A percentile compares a stretch with the other conserved stretches of the same genome.
Evolutionary conservation across 2,888 invertebrate genomes (phyloP).

Genomic region (Drosophila pseudotakahashii): DNA sequence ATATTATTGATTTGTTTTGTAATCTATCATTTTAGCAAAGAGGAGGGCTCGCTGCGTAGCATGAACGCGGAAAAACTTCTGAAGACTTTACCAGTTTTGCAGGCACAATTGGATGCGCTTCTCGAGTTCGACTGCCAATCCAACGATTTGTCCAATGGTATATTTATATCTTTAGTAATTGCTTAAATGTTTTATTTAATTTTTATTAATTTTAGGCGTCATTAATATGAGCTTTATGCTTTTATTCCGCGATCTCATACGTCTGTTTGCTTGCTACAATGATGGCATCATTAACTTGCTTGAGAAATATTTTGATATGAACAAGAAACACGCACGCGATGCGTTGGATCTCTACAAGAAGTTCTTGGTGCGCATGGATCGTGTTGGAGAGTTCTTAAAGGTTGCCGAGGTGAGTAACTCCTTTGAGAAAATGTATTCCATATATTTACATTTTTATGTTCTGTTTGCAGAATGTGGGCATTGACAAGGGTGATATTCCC

Average conservation of each 20-base stretch:
- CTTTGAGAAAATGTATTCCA: background rate
- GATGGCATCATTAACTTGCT: slow-evolving; percentile 99
- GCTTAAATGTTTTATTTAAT: background rate
- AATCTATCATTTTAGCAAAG: slow-evolving; percentile 88
- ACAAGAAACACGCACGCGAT: slow-evolving; percentile 99
- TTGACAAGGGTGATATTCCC: slow-evolving; percentile 99
- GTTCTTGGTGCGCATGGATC: slow-evolving; percentile 99
- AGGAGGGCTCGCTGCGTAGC: slow-evolving; percentile 97
- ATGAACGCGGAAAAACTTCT: slow-evolving; percentile 99
- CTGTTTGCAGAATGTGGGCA: slow-evolving; percentile 92
- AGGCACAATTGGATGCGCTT: slow-evolving; percentile 96
- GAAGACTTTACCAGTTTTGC: slow-evolving; percentile 97
- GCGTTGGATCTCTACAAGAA: slow-evolving; percentile 99
- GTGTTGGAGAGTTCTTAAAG: slow-evolving; percentile 98
- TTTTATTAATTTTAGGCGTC: slow-evolving; percentile 86
- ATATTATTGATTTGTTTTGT: slow-evolving; percentile 15
- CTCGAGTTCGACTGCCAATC: slow-evolving; percentile 98
- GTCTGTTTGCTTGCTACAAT: slow-evolving; percentile 99
- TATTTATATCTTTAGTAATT: background rate
- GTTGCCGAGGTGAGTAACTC: slow-evolving; percentile 87
- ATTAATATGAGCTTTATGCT: slow-evolving; percentile 99
- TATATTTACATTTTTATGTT: background rate
- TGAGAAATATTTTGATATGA: slow-evolving; percentile 99
- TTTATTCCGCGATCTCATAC: slow-evolving; percentile 98
- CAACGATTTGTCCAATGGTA: slow-evolving; percentile 96